Base-by-base conservation (phyloP, 2,113 vertebrate species). In the Suricata suricatta region DNA sequence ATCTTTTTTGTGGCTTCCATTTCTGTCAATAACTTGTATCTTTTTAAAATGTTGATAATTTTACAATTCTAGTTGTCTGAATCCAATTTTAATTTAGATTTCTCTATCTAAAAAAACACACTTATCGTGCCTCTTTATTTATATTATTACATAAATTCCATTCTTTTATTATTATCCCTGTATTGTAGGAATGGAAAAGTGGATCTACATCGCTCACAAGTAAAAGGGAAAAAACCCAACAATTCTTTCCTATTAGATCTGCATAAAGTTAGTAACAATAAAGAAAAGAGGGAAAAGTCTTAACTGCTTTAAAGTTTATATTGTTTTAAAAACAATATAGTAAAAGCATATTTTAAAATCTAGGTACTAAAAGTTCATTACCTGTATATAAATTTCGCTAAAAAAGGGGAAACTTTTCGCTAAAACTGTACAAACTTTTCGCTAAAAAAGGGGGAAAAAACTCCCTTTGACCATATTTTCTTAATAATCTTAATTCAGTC, bases 181-280 rank as follows among this genome's bases (percentile, higher is more conserved):
- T 76, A 94, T 38, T 90, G 76, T 12, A 96, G 44, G 33, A 94
- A 82, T 19, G 54, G 21, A 88, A 97, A 94, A 90, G 68, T 86
- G 19, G 38, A 90, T 77, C 21, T 31, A 54, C 16, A 69, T 21
- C 57, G 38, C 17, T 76, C 93, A 96, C 33, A 95, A 71, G 93
- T 7, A 64, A 83, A 76, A 60, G 86, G 27, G 13, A 63, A 54
- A 38, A 86, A 27, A 69, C 3, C 41, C 41, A 41, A 23, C 7
- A 60, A 60, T 94, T 57, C 17, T 76, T 76, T 87, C 15, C 29
- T 92, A 90, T 86, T 76, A 88, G 35, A 69, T 27, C 25, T 95
- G 38, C 0, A 74, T 38, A 82, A 95, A 95, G 23, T 47, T 93
- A 83, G 50, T 14, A 89, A 85, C 23, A 88, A 92, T 77, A 77